A percentile compares a stretch with the other conserved stretches of the same genome.
Evolutionary conservation across 2,113 vertebrate species (phyloP).

Genomic region (Saccopteryx leptura): DNA sequence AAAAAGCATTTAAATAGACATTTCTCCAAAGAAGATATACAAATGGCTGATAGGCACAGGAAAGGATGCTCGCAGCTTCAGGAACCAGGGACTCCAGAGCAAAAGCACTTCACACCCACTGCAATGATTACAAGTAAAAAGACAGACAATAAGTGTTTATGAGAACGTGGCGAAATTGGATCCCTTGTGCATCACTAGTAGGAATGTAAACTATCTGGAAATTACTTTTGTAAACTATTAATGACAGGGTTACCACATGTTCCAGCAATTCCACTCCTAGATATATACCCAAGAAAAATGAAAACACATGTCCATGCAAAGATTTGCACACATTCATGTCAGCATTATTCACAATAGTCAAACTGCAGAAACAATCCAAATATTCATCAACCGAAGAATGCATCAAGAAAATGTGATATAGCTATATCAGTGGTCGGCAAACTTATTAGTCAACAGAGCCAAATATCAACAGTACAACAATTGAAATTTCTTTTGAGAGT

Average conservation of each 20-base stretch:
- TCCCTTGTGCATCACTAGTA: background rate
- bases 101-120: background rate
- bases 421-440: too few relatives aligned
- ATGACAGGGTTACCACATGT: background rate
- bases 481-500: too few relatives aligned
- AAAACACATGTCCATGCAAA: slow-evolving; percentile 9
- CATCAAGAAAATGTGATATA: background rate
- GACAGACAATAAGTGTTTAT: background rate
- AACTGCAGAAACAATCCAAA: background rate
- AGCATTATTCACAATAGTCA: background rate
- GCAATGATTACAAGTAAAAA: background rate
- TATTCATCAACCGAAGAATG: background rate
- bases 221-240: slow-evolving; percentile 2
- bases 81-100: background rate
- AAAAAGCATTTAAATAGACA: slow-evolving; percentile 9
- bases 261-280: background rate
- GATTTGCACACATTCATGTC: background rate
- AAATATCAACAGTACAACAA: too few relatives aligned
- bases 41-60: background rate
- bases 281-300: background rate
- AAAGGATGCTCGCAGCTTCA: background rate
- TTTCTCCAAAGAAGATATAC: background rate
- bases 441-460: too few relatives aligned
- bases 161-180: background rate
- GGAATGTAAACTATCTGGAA: background rate